These are phyloP conservation scores for Orthonevra nobilis DNA, from an alignment of 2,888 invertebrate species.

Conservation along the genomic window DNA sequence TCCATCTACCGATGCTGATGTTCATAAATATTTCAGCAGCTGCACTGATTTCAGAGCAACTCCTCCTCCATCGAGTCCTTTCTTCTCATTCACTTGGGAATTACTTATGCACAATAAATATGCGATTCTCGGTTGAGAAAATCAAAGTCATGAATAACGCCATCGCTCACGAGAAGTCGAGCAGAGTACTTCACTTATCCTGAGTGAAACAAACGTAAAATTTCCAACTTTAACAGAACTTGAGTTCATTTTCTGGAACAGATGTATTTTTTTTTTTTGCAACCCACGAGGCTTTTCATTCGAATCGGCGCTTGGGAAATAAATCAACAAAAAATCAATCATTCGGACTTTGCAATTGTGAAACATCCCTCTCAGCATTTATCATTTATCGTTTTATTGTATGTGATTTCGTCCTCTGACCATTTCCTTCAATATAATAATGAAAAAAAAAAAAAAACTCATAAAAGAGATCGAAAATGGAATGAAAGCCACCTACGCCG, in stretches of 20 bases:
- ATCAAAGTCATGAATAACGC: conserved; percentile 51
- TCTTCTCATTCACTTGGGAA: conserved; percentile 13
- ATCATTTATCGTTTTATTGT: no score
- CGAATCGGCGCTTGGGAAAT: not conserved
- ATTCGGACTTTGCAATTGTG: not conserved
- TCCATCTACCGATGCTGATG: conserved; percentile 47
- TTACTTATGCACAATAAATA: conserved; percentile 62
- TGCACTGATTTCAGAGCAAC: conserved; percentile 46
- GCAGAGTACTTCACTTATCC: conserved; percentile 27
- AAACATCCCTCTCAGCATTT: no score
- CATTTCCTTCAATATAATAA: not conserved
- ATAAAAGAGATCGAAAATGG: conserved; percentile 2
- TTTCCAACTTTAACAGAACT: conserved; percentile 24
- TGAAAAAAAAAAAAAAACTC: not conserved
- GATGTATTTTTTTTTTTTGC: conserved; percentile 10
- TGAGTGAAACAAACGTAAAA: conserved; percentile 29
- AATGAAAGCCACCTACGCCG: conserved; percentile 1
- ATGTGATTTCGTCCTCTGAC: conserved; percentile 7
- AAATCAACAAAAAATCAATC: conserved; percentile 49
- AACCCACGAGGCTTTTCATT: not conserved
- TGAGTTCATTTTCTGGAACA: conserved; percentile 24
- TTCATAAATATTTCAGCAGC: conserved; percentile 60
- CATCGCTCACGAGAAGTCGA: conserved; percentile 1
- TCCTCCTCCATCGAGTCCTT: not conserved
- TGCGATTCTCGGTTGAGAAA: conserved; percentile 57